These are phyloP conservation scores for Coptodon rendalli DNA, from an alignment of 2,113 vertebrate species.

Conservation along the genomic window DNA sequence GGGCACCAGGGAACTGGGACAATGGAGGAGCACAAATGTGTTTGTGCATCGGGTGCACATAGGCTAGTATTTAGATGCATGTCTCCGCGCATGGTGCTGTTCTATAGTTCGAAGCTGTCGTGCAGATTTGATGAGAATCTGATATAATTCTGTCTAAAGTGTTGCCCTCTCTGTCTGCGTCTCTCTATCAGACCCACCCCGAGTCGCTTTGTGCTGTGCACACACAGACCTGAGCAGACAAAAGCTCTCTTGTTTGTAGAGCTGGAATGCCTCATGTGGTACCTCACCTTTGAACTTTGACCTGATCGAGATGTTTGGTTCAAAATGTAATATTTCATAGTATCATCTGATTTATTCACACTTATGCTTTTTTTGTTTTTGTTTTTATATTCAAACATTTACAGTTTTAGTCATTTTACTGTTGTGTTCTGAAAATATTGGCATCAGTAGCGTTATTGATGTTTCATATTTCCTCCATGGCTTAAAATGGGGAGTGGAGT, in stretches of 20 bases:
- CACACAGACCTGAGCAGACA: neutral
- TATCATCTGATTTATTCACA: neutral
- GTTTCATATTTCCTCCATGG: fast-evolving
- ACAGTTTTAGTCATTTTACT: neutral
- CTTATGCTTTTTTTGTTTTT: neutral
- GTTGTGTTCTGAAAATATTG: neutral
- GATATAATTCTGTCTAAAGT: neutral
- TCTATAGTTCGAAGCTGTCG: neutral
- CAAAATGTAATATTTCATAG: neutral
- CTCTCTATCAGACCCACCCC: neutral
- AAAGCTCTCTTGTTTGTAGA: constrained; percentile 13
- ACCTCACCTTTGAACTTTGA: neutral
- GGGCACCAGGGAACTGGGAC: neutral
- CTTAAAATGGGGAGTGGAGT: neutral
- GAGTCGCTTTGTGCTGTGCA: neutral
- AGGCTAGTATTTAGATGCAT: neutral
- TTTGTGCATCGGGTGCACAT: neutral
- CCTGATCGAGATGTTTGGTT: neutral
- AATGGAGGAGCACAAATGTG: neutral
- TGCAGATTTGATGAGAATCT: neutral
- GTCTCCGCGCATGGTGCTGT: neutral
- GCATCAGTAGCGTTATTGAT: neutral
- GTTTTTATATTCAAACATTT: neutral
- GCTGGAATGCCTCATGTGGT: constrained; percentile 30
- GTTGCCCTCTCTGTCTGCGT: neutral